Percentiles rank a stretch among this genome's conserved stretches.
These are phyloP conservation scores for Gasterosteus aculeatus DNA, from an alignment of 2,113 vertebrate genomes.

Conservation along the genomic window DNA sequence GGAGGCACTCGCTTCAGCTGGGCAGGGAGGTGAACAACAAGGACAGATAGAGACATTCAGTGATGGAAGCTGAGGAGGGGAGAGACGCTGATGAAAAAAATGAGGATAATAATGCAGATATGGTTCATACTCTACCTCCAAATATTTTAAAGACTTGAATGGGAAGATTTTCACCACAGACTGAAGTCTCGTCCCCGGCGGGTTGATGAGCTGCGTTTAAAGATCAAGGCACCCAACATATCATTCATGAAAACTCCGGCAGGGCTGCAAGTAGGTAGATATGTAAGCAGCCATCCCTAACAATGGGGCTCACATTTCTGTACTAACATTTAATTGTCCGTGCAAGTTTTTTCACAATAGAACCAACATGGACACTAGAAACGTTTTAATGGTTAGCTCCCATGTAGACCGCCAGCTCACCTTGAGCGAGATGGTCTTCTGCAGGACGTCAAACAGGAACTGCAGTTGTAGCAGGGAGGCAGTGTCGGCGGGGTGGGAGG, in stretches of 20 bases:
- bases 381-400: neutral
- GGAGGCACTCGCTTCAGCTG: constrained; percentile 88
- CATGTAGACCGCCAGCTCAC: constrained; percentile 65
- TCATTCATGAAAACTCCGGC: neutral
- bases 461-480: constrained; percentile 89
- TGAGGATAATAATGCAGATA: neutral
- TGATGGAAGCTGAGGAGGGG: neutral
- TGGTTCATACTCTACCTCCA: constrained; percentile 83
- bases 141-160: constrained; percentile 91
- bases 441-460: constrained; percentile 94
- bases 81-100: neutral
- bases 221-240: neutral
- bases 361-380: neutral
- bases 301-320: neutral
- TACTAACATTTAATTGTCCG: too few relatives aligned
- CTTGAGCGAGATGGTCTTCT: constrained; percentile 94
- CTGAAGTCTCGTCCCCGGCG: constrained; percentile 79
- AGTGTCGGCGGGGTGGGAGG: constrained; percentile 92
- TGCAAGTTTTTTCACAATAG: neutral
- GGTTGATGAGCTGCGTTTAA: constrained; percentile 84
- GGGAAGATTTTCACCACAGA: constrained; percentile 93
- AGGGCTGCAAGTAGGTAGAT: neutral
- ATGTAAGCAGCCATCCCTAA: neutral
- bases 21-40: neutral
- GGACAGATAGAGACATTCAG: neutral